Conservation (phyloP, 2,797 vertebrate species). For the Galagoides demidoff region DNA sequence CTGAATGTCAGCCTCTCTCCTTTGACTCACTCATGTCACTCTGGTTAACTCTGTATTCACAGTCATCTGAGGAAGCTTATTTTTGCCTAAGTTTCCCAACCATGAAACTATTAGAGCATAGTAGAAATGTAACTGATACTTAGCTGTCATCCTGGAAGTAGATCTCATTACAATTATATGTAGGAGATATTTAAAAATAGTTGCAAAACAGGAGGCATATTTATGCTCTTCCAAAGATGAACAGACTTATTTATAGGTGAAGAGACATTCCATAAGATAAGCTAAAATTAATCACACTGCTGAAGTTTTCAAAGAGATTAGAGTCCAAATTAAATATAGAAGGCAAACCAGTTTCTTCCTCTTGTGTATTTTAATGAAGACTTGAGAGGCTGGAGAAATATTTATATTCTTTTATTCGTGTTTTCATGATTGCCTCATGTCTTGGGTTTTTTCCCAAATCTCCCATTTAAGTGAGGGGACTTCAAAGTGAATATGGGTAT, state of each 20-base stretch:
- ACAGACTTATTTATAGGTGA: conserved; percentile 82
- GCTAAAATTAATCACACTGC: conserved; percentile 79
- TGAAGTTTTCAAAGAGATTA: conserved; percentile 76
- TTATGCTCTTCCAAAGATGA: conserved; percentile 76
- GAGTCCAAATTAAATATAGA: conserved; percentile 83
- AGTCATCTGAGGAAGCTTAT: conserved; percentile 43
- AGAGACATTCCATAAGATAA: conserved; percentile 81
- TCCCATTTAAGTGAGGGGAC: conserved; percentile 51
- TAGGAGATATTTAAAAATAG: conserved; percentile 69
- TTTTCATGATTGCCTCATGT: conserved; percentile 74
- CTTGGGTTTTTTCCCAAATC: conserved; percentile 65
- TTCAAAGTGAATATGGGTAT: conserved; percentile 70
- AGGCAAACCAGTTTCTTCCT: conserved; percentile 73
- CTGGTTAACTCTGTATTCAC: background rate
- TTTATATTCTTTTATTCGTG: conserved; percentile 79
- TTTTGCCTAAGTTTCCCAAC: conserved; percentile 56
- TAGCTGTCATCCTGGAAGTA: conserved; percentile 71
- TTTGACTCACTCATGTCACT: conserved; percentile 52
- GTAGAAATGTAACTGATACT: conserved; percentile 60
- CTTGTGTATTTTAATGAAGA: conserved; percentile 77
- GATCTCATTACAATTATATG: conserved; percentile 67
- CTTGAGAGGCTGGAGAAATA: conserved; percentile 73
- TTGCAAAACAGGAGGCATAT: conserved; percentile 72
- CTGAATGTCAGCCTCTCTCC: background rate
- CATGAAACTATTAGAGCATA: conserved; percentile 44